phyloP scores from a whole-genome alignment of 2,113 vertebrate species.

The Stomatorhinus ivindoensis region DNA sequence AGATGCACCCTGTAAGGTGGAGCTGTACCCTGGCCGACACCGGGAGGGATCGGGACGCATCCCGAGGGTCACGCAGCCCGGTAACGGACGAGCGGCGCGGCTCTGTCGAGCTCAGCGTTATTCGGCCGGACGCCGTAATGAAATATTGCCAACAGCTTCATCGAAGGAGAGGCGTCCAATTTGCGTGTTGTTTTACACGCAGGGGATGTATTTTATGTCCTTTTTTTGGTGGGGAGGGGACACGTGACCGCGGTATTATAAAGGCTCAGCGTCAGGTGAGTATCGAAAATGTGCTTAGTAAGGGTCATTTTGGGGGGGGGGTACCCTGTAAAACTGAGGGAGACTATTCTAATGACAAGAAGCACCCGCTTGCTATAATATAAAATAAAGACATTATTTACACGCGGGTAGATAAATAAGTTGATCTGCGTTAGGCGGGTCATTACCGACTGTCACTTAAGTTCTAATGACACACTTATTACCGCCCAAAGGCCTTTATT shows the following conservation, averaged over 20 bases:
- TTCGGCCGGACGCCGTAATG: conserved; percentile 27
- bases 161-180: conserved; percentile 17
- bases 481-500: neutral
- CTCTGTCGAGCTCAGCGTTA: conserved; percentile 41
- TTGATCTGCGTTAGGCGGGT: neutral
- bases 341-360: neutral
- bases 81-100: conserved; percentile 24
- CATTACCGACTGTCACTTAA: neutral
- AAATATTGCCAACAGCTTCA: conserved; percentile 39
- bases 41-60: neutral
- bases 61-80: neutral
- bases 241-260: neutral
- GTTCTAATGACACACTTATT: neutral
- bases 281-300: neutral
- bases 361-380: neutral
- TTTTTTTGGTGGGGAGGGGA: neutral
- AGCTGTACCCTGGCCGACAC: neutral
- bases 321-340: neutral
- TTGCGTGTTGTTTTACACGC: conserved; percentile 24
- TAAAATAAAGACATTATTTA: neutral
- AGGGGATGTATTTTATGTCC: neutral
- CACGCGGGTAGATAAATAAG: neutral
- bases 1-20: neutral
- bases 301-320: neutral
- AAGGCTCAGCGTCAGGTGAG: neutral